These are phyloP conservation scores for Eospalax fontanierii DNA, from an alignment of 2,797 vertebrate genomes.

Conservation along the genomic window DNA sequence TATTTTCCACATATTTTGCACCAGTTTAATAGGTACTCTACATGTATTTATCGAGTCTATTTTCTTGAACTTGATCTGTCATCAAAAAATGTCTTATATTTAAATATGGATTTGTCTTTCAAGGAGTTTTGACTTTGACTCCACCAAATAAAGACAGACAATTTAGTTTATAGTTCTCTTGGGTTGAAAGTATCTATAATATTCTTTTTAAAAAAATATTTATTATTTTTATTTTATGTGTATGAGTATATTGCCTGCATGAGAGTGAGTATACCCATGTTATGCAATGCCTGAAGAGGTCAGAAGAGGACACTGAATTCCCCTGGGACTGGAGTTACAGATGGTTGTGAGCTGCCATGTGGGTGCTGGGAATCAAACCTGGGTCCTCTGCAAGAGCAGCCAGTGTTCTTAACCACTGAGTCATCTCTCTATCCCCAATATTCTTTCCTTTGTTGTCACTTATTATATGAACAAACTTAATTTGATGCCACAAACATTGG, in stretches of 20 bases:
- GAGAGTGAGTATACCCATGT: no score
- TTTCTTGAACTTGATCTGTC: slow-evolving; percentile 1
- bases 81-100: slow-evolving; percentile 2
- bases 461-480: slow-evolving; percentile 14
- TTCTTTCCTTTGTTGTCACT: background rate
- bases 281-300: no score
- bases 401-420: no score
- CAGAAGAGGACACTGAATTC: no score
- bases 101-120: slow-evolving; percentile 23
- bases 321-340: no score
- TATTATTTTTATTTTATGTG: no score
- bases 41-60: background rate
- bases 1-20: background rate
- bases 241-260: no score
- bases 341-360: no score
- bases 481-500: background rate
- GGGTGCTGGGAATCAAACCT: no score
- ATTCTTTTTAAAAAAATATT: background rate
- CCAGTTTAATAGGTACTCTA: background rate
- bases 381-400: no score
- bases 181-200: background rate
- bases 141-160: background rate
- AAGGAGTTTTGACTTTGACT: background rate
- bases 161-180: background rate
- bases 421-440: no score